Evolutionary conservation across 1,140 invertebrate species (phyloP).

Genomic region (Heliothis virescens): DNA sequence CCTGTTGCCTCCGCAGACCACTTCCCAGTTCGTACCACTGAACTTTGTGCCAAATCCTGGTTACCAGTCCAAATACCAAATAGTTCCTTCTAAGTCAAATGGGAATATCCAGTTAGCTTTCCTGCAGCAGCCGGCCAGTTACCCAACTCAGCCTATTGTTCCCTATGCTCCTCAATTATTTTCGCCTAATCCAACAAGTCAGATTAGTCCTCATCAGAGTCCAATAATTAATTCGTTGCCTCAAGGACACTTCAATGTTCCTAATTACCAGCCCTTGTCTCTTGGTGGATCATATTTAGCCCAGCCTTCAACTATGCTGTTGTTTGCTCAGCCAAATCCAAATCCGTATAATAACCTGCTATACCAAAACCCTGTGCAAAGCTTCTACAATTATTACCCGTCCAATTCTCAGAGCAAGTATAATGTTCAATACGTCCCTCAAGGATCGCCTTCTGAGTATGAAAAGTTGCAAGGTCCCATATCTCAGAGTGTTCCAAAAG

Average conservation of each 20-base stretch:
- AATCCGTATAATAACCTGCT: conserved; percentile 74
- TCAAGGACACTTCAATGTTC: conserved; percentile 69
- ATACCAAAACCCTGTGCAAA: conserved; percentile 72
- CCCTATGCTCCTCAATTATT: conserved; percentile 64
- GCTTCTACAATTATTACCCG: conserved; percentile 81
- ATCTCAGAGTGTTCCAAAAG: conserved; percentile 66
- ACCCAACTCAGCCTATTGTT: conserved; percentile 60
- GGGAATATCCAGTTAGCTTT: conserved; percentile 75
- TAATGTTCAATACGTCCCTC: conserved; percentile 57
- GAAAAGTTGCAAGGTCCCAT: conserved; percentile 68
- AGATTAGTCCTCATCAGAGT: conserved; percentile 57
- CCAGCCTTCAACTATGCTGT: conserved; percentile 76
- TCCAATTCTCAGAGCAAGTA: conserved; percentile 78
- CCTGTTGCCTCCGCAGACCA: conserved; percentile 57
- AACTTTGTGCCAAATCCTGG: conserved; percentile 77
- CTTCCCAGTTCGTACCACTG: conserved; percentile 75
- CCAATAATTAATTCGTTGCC: conserved; percentile 51
- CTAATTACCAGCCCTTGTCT: conserved; percentile 65
- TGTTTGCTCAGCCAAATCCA: conserved; percentile 73
- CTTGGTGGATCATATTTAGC: conserved; percentile 65
- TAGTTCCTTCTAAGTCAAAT: conserved; percentile 68
- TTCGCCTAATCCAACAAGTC: conserved; percentile 60
- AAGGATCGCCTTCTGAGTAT: conserved; percentile 70
- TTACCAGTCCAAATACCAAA: conserved; percentile 79
- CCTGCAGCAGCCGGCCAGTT: conserved; percentile 64